Percentiles rank a stretch among this genome's conserved stretches.
phyloP scores from a whole-genome alignment of 2,797 vertebrate genomes.

The Numenius phaeopus region DNA sequence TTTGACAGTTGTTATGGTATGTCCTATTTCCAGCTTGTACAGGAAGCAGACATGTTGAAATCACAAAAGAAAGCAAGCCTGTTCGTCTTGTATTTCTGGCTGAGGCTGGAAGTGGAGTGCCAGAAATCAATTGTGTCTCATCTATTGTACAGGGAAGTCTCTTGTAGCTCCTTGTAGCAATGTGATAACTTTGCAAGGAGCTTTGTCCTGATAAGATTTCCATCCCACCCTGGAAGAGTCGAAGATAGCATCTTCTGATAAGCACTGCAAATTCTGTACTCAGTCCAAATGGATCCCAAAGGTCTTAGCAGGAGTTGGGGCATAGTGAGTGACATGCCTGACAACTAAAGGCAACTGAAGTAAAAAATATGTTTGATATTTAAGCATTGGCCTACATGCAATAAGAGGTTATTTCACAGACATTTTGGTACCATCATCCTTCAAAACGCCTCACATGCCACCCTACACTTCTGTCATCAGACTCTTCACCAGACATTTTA shows the following conservation, averaged over 20 bases:
- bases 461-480: neutral
- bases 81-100: constrained; percentile 60
- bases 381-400: neutral
- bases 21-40: constrained; percentile 8
- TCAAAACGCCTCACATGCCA: neutral
- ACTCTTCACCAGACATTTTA: neutral
- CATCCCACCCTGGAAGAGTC: neutral
- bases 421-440: neutral
- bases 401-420: neutral
- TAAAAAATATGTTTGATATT: neutral
- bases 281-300: neutral
- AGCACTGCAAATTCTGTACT: neutral
- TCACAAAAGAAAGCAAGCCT: constrained; percentile 54
- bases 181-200: neutral
- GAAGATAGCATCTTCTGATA: neutral
- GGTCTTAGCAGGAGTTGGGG: neutral
- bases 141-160: neutral
- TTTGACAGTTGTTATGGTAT: constrained; percentile 23
- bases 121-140: constrained; percentile 43
- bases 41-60: constrained; percentile 60
- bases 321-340: neutral
- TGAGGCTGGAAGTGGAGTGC: constrained; percentile 27
- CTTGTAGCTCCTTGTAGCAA: neutral
- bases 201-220: neutral
- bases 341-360: neutral